Evolutionary conservation across 2,797 vertebrate species (phyloP).

Genomic region (Mergus octosetaceus): DNA sequence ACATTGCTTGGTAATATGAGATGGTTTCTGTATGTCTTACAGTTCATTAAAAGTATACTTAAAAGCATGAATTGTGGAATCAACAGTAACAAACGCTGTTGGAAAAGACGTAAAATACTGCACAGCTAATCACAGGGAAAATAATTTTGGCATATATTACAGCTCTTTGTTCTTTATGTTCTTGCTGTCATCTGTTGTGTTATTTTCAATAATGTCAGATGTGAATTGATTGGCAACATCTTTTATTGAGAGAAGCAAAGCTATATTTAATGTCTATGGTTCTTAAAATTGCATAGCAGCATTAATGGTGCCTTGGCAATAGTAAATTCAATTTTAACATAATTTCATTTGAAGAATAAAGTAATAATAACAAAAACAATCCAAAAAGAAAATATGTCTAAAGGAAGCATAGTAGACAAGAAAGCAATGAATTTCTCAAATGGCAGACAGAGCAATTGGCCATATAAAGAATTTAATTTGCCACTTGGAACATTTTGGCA

Average conservation of each 20-base stretch:
- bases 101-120: constrained; percentile 47
- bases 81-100: constrained; percentile 11
- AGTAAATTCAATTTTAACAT: not conserved
- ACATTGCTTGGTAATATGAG: not conserved
- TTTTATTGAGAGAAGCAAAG: not conserved
- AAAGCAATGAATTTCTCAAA: not conserved
- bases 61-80: not conserved
- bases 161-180: constrained; percentile 37
- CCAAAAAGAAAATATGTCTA: not conserved
- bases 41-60: constrained; percentile 1
- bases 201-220: constrained; percentile 31
- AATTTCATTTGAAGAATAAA: constrained; percentile 1
- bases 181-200: constrained; percentile 27
- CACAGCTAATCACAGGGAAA: constrained; percentile 23
- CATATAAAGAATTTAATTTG: not conserved
- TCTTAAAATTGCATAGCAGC: not conserved
- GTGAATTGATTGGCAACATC: constrained; percentile 38
- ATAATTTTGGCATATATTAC: constrained; percentile 6
- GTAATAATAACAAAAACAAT: not conserved
- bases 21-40: constrained; percentile 28
- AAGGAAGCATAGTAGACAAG: not conserved
- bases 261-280: not conserved
- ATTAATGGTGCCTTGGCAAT: not conserved
- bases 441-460: not conserved
- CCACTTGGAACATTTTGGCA: not conserved